Conservation (phyloP, 2,888 invertebrate genomes). For the Hirtodrosophila histrioides region DNA sequence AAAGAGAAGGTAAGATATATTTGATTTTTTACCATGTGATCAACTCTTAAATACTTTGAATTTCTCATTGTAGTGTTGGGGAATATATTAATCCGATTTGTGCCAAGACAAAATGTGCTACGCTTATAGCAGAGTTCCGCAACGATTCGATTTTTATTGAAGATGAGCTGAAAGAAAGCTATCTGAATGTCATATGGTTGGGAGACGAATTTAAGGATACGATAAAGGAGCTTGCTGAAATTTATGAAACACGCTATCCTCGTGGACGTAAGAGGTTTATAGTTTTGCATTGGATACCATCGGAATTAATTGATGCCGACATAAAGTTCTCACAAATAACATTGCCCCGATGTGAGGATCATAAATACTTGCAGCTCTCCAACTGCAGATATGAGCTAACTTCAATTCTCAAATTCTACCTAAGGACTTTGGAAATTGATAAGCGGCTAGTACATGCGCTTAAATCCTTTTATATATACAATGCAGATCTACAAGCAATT, state of each 20-base stretch:
- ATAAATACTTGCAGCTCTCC: conserved; percentile 56
- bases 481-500: conserved; percentile 41
- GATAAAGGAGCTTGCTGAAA: conserved; percentile 81
- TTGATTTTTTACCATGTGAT: background rate
- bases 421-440: conserved; percentile 85
- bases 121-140: conserved; percentile 85
- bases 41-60: background rate
- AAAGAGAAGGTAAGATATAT: conserved; percentile 52
- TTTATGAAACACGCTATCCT: conserved; percentile 39
- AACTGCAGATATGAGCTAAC: conserved; percentile 89
- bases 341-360: conserved; percentile 87
- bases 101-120: conserved; percentile 80
- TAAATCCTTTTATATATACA: conserved; percentile 59
- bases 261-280: conserved; percentile 84
- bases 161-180: conserved; percentile 86
- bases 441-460: conserved; percentile 63
- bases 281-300: conserved; percentile 89
- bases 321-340: conserved; percentile 85
- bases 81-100: conserved; percentile 60
- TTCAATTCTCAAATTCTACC: conserved; percentile 88
- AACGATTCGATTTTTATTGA: conserved; percentile 86
- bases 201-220: conserved; percentile 86
- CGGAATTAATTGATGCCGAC: conserved; percentile 86
- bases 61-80: conserved; percentile 23
- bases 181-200: conserved; percentile 89